Percentiles rank a stretch among this genome's conserved stretches.
Conservation (phyloP, 2,888 invertebrate species). For the Acanthosepion pharaonis region DNA sequence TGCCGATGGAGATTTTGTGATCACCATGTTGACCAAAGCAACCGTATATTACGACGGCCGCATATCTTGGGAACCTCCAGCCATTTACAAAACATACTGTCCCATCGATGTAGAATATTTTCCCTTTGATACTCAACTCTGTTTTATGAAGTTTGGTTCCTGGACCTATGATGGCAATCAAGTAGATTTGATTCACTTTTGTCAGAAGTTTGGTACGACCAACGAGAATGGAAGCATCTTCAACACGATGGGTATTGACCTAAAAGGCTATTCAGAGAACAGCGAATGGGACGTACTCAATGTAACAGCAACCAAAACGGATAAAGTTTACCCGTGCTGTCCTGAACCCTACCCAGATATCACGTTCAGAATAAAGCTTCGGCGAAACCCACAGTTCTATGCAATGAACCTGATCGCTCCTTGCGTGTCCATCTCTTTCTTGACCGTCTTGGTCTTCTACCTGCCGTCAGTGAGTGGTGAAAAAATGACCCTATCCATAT, state of each 20-base stretch:
- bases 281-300: constrained; percentile 76
- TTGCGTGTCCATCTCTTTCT: constrained; percentile 94
- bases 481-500: constrained; percentile 95
- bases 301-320: constrained; percentile 77
- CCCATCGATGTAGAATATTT: constrained; percentile 92
- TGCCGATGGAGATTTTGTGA: constrained; percentile 94
- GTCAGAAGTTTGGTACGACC: constrained; percentile 53
- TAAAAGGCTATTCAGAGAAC: constrained; percentile 71
- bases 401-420: constrained; percentile 97
- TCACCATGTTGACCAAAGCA: constrained; percentile 96
- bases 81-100: constrained; percentile 90
- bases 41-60: constrained; percentile 91
- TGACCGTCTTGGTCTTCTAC: constrained; percentile 96
- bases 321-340: constrained; percentile 77
- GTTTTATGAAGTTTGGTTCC: constrained; percentile 99
- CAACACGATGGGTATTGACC: constrained; percentile 70
- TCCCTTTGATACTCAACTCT: constrained; percentile 98
- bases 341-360: constrained; percentile 74
- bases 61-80: constrained; percentile 96
- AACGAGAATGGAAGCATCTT: constrained; percentile 54
- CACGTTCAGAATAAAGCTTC: constrained; percentile 73
- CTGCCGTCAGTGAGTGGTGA: constrained; percentile 97
- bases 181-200: constrained; percentile 79
- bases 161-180: constrained; percentile 94
- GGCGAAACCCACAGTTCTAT: constrained; percentile 85